These are phyloP conservation scores for Pachyramphus minor DNA, from an alignment of 2,113 vertebrate species.

Conservation along the genomic window DNA sequence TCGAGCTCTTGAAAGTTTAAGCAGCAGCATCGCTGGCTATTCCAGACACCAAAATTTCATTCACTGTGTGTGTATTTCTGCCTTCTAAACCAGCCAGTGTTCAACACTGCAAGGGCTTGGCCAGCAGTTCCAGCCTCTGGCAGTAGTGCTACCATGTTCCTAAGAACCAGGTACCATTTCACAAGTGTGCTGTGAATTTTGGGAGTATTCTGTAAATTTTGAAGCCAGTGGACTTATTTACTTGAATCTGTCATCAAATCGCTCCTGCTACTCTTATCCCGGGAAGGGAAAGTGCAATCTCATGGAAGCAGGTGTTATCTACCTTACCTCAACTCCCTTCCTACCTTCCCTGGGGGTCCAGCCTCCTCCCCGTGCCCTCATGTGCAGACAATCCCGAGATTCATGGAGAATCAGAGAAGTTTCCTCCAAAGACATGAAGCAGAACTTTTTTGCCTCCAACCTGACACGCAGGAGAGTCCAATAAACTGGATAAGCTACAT, in stretches of 20 bases:
- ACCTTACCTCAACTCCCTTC: background rate
- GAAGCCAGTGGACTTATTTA: background rate
- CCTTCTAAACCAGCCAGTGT: background rate
- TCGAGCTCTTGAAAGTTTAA: background rate
- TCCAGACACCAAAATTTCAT: background rate
- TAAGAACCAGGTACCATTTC: background rate
- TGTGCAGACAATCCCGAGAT: background rate
- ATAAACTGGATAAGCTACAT: background rate
- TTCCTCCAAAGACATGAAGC: background rate
- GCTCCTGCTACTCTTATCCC: background rate
- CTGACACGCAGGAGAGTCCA: background rate
- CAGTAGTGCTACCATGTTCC: rapidly evolving
- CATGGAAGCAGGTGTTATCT: background rate
- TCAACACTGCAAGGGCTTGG: background rate
- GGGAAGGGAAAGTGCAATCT: background rate
- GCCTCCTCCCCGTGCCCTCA: background rate
- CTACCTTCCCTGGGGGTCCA: background rate
- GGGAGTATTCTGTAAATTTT: background rate
- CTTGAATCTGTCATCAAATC: background rate
- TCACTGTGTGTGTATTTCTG: background rate
- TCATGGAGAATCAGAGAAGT: background rate
- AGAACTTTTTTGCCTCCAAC: background rate
- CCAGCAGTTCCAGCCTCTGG: background rate
- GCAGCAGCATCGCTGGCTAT: rapidly evolving
- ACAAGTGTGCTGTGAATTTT: rapidly evolving